phyloP scores from a whole-genome alignment of 2,888 invertebrate genomes.

The Agrochola lychnidis region DNA sequence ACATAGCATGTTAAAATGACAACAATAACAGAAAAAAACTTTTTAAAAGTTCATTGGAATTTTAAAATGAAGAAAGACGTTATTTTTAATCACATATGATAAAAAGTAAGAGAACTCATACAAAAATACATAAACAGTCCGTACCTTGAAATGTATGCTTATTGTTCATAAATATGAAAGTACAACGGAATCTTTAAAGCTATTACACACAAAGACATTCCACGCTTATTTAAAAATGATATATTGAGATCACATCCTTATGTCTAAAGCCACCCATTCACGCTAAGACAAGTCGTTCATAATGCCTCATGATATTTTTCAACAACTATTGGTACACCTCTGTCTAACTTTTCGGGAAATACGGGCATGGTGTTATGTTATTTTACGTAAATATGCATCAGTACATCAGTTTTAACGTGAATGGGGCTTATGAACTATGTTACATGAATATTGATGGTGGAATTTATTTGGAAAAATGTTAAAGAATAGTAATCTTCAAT shows the following conservation, averaged over 20 bases:
- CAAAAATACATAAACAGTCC: constrained; percentile 15
- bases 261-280: constrained; percentile 59
- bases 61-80: not conserved
- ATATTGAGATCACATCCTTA: constrained; percentile 84
- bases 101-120: constrained; percentile 8
- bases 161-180: constrained; percentile 30
- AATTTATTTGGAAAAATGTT: constrained; percentile 58
- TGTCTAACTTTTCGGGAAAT: not conserved
- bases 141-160: constrained; percentile 29
- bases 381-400: constrained; percentile 21
- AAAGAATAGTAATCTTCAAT: constrained; percentile 60
- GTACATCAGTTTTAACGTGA: constrained; percentile 36
- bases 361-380: not conserved
- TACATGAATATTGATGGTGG: constrained; percentile 58
- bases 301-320: constrained; percentile 13
- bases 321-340: not conserved
- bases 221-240: constrained; percentile 68
- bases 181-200: constrained; percentile 64
- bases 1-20: not conserved
- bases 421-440: constrained; percentile 51
- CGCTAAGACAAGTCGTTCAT: constrained; percentile 25
- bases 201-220: constrained; percentile 61
- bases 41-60: not conserved
- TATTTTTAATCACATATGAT: not conserved
- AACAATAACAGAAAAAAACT: not conserved